Evolutionary conservation across 2,888 invertebrate species (phyloP), one percentile per base, ranked within the genome.

Genomic region (Galerucella calmariensis): DNA sequence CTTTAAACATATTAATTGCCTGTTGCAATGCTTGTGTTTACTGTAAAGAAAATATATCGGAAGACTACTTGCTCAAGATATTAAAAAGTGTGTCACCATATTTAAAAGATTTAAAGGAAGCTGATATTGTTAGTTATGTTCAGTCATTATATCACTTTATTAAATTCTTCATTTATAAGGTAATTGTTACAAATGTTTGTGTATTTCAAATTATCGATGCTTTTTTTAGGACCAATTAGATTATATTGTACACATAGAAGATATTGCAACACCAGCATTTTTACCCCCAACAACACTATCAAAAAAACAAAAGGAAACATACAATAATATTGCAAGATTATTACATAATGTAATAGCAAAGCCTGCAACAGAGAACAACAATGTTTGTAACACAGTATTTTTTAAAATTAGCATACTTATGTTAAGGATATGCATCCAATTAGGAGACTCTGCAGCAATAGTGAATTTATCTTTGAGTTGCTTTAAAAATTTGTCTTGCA

Each of bases 71-170:
- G 44, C 62, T 58, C 27, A 68, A 53, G 35, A 48, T 77, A 12
- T 56, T 77, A 53, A 51, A 69, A n/a, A 62, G 35, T 48, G 27
- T 77, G 10, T 61, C 62, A 16, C 61, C 72, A 16, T 53, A 9
- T 58, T 53, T 77, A 46, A 69, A 20, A 51, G 41, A 74, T 69
- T 69, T 75, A 61, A 73, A 62, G 44, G 78, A 78, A 75, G 16
- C 62, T 16, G 70, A 73, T 9, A 51, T 69, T 46, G 53, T 75
- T 10, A 73, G 69, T 58, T 78, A 76, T 48, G 35, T 78, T 12
- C 73, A 73, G 51, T 75, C 74, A 12, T 27, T 78, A 12, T 75
- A 67, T 65, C 69, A 75, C 53, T 69, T 78, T 62, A 46, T 76
- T 8, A 76, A 78, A 24, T 66, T 71, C 48, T 72, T 78, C 8